Evolutionary conservation across 2,797 vertebrate genomes (phyloP).

Genomic region (Crocodylus rhombifer): DNA sequence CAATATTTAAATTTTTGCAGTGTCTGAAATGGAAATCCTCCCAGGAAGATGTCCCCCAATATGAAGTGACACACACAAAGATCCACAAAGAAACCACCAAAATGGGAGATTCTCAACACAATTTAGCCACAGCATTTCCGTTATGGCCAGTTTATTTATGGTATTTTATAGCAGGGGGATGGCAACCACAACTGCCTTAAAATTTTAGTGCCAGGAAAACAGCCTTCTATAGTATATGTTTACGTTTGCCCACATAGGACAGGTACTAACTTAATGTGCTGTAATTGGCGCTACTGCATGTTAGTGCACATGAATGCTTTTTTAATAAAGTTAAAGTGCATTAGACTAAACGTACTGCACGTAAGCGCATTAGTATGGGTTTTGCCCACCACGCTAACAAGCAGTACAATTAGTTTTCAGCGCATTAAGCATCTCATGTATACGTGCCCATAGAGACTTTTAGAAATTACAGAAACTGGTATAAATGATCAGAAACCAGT

Average conservation of each 20-base stretch:
- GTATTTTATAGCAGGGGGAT: neutral
- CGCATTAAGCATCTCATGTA: no score
- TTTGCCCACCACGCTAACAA: no score
- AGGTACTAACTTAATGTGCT: neutral
- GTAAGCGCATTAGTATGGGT: no score
- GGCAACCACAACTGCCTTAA: neutral
- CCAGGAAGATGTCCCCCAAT: rapidly evolving
- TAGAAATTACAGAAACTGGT: no score
- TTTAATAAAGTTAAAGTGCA: no score
- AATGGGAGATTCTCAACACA: neutral
- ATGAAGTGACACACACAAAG: neutral
- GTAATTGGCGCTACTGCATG: no score
- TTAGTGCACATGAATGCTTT: no score
- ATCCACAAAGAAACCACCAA: neutral
- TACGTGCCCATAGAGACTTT: no score
- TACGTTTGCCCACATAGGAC: neutral
- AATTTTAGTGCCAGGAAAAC: neutral
- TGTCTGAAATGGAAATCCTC: neutral
- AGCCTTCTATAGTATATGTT: neutral
- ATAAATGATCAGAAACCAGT: no score
- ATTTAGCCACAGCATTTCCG: neutral
- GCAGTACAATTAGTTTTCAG: neutral
- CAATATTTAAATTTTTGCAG: neutral
- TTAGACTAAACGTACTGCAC: no score
- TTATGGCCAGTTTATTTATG: neutral